A percentile compares a stretch with the other conserved stretches of the same genome.
Evolutionary conservation across 2,113 vertebrate genomes (phyloP).

Genomic region (Aplodontia rufa): DNA sequence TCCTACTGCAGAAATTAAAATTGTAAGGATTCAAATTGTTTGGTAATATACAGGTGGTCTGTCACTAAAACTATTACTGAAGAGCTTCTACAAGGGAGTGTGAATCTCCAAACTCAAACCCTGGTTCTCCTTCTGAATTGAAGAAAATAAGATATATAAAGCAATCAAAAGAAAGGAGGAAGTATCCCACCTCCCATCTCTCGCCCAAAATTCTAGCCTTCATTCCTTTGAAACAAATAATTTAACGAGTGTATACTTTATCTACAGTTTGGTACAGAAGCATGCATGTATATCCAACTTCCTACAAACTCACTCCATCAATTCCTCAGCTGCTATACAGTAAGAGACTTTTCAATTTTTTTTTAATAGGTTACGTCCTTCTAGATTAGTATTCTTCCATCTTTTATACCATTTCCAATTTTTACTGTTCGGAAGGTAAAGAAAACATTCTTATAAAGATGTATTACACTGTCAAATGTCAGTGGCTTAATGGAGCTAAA

Average conservation of each 20-base stretch:
- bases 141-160: not conserved
- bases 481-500: not conserved
- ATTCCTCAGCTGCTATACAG: not conserved
- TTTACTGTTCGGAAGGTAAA: conserved; percentile 17
- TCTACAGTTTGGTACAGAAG: not conserved
- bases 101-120: not conserved
- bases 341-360: not conserved
- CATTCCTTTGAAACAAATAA: not conserved
- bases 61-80: not conserved
- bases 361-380: not conserved
- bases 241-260: not conserved
- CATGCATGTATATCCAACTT: not conserved
- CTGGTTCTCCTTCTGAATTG: not conserved
- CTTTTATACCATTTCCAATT: not conserved
- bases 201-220: not conserved
- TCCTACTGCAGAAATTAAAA: not conserved
- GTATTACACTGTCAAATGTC: not conserved
- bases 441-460: not conserved
- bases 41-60: not conserved
- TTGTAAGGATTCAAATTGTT: not conserved
- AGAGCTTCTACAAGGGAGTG: not conserved
- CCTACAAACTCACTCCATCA: not conserved
- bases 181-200: not conserved
- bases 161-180: not conserved
- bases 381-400: not conserved